Conservation (phyloP, 2,888 invertebrate genomes). For the Podabrus alpinus region DNA sequence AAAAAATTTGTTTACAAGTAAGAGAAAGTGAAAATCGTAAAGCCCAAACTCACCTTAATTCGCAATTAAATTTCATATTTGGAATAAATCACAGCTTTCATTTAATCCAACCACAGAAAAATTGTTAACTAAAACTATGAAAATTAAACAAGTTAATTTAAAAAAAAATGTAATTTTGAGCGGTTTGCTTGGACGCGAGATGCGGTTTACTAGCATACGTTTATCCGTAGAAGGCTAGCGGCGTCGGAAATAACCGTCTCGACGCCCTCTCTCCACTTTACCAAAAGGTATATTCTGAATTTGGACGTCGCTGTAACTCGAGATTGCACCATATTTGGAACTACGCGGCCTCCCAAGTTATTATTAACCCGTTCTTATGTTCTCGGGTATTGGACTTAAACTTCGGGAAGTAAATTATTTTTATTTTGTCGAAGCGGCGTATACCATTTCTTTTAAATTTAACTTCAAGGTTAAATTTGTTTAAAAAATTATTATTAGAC, state of each 20-base stretch:
- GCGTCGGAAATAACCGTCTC: constrained; percentile 52
- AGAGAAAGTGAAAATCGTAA: neutral
- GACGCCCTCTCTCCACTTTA: constrained; percentile 51
- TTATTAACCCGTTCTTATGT: constrained; percentile 55
- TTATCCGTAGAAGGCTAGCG: constrained; percentile 51
- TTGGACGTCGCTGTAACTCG: constrained; percentile 69
- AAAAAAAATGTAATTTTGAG: neutral
- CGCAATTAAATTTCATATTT: neutral
- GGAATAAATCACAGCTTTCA: neutral
- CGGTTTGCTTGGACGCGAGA: constrained; percentile 14
- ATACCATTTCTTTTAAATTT: neutral
- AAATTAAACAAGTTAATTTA: neutral
- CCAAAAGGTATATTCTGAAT: constrained; percentile 62
- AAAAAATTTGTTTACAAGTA: neutral
- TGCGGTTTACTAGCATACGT: constrained; percentile 29
- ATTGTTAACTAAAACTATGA: neutral
- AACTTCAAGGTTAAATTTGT: constrained; percentile 10
- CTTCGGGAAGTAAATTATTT: constrained; percentile 33
- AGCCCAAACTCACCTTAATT: neutral
- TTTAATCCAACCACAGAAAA: neutral
- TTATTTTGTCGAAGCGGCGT: constrained; percentile 19
- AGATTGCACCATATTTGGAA: constrained; percentile 71
- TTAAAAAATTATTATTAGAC: constrained; percentile 2
- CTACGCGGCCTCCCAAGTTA: constrained; percentile 54
- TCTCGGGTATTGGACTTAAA: constrained; percentile 35